Percentiles rank a stretch among this genome's conserved stretches.
Conservation (phyloP, 2,113 vertebrate genomes). For the Cheirogaleus medius region DNA sequence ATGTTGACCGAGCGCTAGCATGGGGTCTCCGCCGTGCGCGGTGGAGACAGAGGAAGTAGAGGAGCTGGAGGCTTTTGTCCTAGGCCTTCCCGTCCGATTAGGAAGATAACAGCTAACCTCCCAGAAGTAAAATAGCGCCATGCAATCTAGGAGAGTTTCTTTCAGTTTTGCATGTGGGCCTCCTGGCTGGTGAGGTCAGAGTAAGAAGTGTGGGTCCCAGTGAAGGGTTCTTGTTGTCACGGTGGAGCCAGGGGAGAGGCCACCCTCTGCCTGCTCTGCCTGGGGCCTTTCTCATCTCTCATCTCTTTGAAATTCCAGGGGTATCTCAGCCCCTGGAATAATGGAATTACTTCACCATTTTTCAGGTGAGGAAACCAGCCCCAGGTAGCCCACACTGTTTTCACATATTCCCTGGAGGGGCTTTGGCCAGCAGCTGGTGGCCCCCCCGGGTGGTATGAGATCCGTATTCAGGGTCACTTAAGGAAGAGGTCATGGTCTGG, state of each 20-base stretch:
- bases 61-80: background rate
- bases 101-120: background rate
- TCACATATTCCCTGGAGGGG: background rate
- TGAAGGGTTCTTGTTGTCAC: background rate
- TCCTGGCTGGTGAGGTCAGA: background rate
- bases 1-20: fast-evolving
- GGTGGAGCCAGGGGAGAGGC: fast-evolving
- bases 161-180: background rate
- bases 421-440: background rate
- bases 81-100: background rate
- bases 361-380: background rate
- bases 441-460: too few relatives aligned
- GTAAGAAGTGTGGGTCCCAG: background rate
- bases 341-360: background rate
- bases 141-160: background rate
- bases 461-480: background rate
- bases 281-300: background rate
- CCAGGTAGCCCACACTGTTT: background rate
- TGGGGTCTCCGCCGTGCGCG: fast-evolving
- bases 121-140: background rate
- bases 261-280: background rate
- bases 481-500: background rate
- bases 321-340: background rate
- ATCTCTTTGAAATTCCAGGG: too few relatives aligned
- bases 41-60: fast-evolving